These are phyloP conservation scores for Hemaris fuciformis DNA, from an alignment of 2,888 invertebrate genomes.

Conservation along the genomic window DNA sequence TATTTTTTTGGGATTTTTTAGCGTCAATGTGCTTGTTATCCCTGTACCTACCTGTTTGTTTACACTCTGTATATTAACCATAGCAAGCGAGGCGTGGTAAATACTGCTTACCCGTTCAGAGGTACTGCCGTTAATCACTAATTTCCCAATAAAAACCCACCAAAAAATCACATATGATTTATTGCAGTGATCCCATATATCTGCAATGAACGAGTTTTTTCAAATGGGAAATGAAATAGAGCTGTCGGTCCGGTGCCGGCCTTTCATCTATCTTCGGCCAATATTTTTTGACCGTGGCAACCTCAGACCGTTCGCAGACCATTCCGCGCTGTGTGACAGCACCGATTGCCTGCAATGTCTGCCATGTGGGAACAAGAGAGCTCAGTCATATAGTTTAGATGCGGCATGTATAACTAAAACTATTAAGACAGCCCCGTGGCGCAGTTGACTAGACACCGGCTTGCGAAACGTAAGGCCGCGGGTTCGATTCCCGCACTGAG, in stretches of 20 bases:
- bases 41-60: no score
- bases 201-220: conserved; percentile 6
- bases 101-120: no score
- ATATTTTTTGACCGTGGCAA: conserved; percentile 3
- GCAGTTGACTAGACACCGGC: no score
- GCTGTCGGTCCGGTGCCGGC: neutral
- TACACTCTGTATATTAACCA: no score
- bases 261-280: conserved; percentile 5
- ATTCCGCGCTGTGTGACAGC: conserved; percentile 37
- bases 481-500: no score
- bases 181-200: neutral
- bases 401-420: neutral
- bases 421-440: no score
- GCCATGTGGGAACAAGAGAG: neutral
- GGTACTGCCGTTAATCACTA: no score
- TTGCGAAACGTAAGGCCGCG: no score
- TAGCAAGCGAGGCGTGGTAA: no score
- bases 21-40: no score
- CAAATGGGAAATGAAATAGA: neutral
- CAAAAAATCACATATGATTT: neutral
- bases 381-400: neutral
- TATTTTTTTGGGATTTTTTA: no score
- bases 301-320: conserved; percentile 12
- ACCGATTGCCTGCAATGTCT: conserved; percentile 45
- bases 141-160: neutral